Base-by-base conservation (phyloP, 1,140 invertebrate genomes). In the Mya arenaria region DNA sequence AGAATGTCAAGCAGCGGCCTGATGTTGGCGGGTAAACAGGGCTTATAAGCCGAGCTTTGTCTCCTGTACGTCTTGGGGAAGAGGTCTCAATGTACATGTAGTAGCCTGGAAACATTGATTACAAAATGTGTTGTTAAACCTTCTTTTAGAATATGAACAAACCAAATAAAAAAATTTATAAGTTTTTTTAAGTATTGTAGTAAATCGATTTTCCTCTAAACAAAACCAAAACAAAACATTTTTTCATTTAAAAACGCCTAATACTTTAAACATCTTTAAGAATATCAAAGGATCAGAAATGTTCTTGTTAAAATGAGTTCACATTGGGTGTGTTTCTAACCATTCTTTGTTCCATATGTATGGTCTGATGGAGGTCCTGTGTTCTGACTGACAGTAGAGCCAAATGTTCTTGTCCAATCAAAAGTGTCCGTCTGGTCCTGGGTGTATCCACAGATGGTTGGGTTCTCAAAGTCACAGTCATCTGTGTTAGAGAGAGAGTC, bases 301-400 rank as follows among this genome's bases (percentile, higher is more conserved):
- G n/a, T n/a, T n/a, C n/a, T n/a, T n/a, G n/a, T n/a, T n/a, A n/a
- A n/a, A n/a, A n/a, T n/a, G n/a, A n/a, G n/a, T n/a, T n/a, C n/a
- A n/a, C n/a, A n/a, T n/a, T n/a, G n/a, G n/a, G n/a, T n/a, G n/a
- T n/a, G n/a, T n/a, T n/a, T n/a, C n/a, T n/a, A 44, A 87, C 86
- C 86, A 30, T 52, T 68, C 5, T 66, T 83, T n/a, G 86, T 87
- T 32, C 86, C 88, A 68, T 90, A 90, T 8, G 96, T 97, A 87
- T 97, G 96, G 89, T 97, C 96, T 86, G 93, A 94, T 2, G 94
- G 94, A 0, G 96, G 96, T 6, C 96, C 96, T 0, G 96, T 97
- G 4, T 93, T 92, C 0, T 93, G 10, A 19, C 85, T 82, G 4
- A 95, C 95, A 0, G 96, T 96, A 25, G 93, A 92, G 39, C 94